Evolutionary conservation across 2,113 vertebrate genomes (phyloP).

Genomic region (Taxidea taxus): DNA sequence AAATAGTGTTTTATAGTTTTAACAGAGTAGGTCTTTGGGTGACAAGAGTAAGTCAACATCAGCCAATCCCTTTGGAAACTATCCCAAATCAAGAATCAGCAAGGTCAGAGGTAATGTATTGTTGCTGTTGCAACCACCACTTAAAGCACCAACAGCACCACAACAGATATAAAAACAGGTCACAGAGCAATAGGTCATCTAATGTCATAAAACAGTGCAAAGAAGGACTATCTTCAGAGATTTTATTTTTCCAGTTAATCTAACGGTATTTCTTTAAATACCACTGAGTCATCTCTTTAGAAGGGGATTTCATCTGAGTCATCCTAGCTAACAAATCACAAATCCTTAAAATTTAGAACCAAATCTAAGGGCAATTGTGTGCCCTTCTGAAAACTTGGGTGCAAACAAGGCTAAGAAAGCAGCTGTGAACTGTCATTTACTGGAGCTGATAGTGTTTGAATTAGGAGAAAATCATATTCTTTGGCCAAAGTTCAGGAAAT

Average conservation of each 20-base stretch:
- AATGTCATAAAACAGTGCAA: not conserved
- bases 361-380: not conserved
- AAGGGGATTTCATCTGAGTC: not conserved
- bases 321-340: constrained; percentile 18
- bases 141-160: not conserved
- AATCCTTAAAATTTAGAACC: constrained; percentile 26
- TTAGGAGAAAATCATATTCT: not conserved
- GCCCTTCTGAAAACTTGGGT: not conserved
- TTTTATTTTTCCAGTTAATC: not conserved
- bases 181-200: not conserved
- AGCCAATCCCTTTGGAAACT: not conserved
- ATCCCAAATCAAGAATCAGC: constrained; percentile 9
- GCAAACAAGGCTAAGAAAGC: not conserved
- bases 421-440: not conserved
- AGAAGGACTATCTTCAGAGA: not conserved
- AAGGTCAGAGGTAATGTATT: not conserved
- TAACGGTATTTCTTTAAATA: constrained; percentile 15
- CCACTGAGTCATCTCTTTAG: constrained; percentile 13
- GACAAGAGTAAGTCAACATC: constrained; percentile 21
- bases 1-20: not conserved
- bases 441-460: not conserved
- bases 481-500: constrained; percentile 20
- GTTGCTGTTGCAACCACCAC: not conserved
- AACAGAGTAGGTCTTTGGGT: not conserved
- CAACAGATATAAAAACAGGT: not conserved